Conservation (phyloP, 2,797 vertebrate species). For the Gephyroberyx darwinii region DNA sequence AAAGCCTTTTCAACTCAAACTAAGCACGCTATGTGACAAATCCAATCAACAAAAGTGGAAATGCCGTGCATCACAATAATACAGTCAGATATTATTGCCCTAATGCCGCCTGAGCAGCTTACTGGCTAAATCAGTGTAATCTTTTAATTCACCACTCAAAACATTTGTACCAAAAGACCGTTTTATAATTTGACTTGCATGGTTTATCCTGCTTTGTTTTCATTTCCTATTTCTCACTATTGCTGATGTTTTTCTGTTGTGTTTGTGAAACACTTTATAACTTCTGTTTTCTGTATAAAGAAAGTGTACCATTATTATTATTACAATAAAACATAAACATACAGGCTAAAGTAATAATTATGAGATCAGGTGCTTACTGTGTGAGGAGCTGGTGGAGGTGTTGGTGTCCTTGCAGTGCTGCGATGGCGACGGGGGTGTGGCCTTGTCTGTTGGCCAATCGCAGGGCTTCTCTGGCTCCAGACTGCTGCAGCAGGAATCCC, state of each 20-base stretch:
- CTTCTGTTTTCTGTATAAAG: neutral
- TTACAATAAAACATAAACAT: neutral
- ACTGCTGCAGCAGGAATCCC: slow-evolving; percentile 88
- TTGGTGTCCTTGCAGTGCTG: slow-evolving; percentile 84
- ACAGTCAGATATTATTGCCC: neutral
- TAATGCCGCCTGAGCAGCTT: too few species aligned
- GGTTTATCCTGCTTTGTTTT: neutral
- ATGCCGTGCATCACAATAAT: neutral
- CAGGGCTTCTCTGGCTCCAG: slow-evolving; percentile 88
- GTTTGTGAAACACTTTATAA: neutral
- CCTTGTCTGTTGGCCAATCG: slow-evolving; percentile 89
- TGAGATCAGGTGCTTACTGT: slow-evolving; percentile 77
- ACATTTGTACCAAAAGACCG: too few species aligned
- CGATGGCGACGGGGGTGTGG: slow-evolving; percentile 86
- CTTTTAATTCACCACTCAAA: too few species aligned
- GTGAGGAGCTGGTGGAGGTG: slow-evolving; percentile 84
- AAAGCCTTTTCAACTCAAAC: slow-evolving; percentile 3
- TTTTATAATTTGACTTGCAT: too few species aligned
- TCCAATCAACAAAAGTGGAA: neutral
- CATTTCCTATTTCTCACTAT: neutral
- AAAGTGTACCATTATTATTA: too few species aligned
- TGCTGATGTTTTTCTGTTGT: neutral
- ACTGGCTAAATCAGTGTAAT: too few species aligned
- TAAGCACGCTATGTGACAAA: neutral
- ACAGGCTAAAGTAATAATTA: neutral